A percentile compares a stretch with the other conserved stretches of the same genome.
Evolutionary conservation across 2,797 vertebrate genomes (phyloP).

Genomic region (Chrosomus eos): DNA sequence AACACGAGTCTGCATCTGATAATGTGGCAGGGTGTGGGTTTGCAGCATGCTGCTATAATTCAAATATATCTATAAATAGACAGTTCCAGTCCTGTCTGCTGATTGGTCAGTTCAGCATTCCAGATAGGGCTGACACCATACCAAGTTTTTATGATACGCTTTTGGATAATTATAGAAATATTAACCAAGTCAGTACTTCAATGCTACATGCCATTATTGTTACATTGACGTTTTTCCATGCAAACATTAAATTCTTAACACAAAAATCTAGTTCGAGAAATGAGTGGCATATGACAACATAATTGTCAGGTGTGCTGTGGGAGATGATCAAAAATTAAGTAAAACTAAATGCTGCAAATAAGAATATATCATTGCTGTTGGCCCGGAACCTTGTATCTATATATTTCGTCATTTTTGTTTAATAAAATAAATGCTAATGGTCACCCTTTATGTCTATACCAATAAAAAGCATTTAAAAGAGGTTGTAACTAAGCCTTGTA

Average conservation of each 20-base stretch:
- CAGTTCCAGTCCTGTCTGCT: background rate
- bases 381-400: no score
- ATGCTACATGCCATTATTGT: background rate
- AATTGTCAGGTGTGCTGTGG: background rate
- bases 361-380: no score
- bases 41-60: background rate
- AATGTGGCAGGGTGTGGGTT: background rate
- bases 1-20: slow-evolving; percentile 2
- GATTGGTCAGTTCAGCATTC: background rate
- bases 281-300: background rate
- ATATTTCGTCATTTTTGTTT: no score
- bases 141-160: background rate
- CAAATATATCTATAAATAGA: background rate
- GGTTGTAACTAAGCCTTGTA: no score
- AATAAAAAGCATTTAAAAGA: no score
- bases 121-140: background rate
- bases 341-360: no score
- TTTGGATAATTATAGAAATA: background rate
- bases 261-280: background rate
- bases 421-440: no score
- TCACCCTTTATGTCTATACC: no score
- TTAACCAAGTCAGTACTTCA: background rate
- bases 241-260: background rate
- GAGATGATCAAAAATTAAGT: no score
- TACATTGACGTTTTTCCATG: background rate